These are phyloP conservation scores for Synchiropus splendidus DNA, from an alignment of 2,113 vertebrate species.

Conservation along the genomic window DNA sequence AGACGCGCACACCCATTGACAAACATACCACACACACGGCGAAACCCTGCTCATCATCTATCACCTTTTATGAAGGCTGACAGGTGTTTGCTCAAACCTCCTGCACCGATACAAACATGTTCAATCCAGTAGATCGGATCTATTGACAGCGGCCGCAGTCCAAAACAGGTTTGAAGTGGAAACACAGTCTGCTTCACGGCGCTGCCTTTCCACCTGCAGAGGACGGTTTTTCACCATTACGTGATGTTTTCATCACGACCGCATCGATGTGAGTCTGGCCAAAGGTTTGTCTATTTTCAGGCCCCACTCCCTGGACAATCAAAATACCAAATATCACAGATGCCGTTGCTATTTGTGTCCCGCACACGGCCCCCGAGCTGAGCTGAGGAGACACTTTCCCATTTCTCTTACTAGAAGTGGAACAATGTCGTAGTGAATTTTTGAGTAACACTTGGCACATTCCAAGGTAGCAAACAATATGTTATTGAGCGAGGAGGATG, in stretches of 20 bases:
- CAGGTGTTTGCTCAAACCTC: slow-evolving; percentile 33
- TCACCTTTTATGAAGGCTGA: slow-evolving; percentile 37
- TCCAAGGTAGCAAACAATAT: slow-evolving; percentile 52
- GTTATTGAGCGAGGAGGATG: slow-evolving; percentile 57
- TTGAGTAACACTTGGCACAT: slow-evolving; percentile 41
- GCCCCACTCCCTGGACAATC: slow-evolving; percentile 33
- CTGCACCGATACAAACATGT: slow-evolving; percentile 18
- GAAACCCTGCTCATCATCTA: slow-evolving; percentile 23
- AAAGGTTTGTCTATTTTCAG: slow-evolving; percentile 50
- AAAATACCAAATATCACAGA: slow-evolving; percentile 42
- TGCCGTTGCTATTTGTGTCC: slow-evolving; percentile 46
- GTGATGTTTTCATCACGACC: too few species aligned
- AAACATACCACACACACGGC: slow-evolving; percentile 8
- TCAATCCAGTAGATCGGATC: slow-evolving; percentile 10
- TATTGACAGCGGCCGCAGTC: too few species aligned
- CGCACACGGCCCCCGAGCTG: slow-evolving; percentile 2
- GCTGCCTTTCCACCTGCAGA: too few species aligned
- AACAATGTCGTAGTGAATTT: slow-evolving; percentile 51
- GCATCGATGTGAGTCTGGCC: slow-evolving; percentile 45
- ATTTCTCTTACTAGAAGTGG: slow-evolving; percentile 11
- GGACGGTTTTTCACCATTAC: too few species aligned
- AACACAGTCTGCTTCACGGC: too few species aligned
- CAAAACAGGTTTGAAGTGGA: too few species aligned
- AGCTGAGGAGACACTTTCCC: slow-evolving; percentile 6
- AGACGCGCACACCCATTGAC: slow-evolving; percentile 3